Evolutionary conservation across 1,140 invertebrate genomes (phyloP).

Genomic region (Parapsyche elsis): DNA sequence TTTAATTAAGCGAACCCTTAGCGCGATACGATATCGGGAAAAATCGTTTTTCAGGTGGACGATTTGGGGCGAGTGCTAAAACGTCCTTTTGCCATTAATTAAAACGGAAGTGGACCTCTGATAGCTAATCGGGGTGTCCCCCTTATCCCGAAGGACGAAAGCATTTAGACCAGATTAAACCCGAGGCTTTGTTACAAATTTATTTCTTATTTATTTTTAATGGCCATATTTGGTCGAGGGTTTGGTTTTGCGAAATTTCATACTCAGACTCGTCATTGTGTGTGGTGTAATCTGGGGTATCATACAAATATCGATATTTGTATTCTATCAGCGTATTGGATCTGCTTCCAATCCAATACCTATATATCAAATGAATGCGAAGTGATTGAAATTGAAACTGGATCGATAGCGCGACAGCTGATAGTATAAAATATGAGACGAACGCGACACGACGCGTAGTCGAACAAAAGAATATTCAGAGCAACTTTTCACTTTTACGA

Average conservation of each 20-base stretch:
- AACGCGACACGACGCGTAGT: neutral
- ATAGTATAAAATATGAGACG: conserved; percentile 9
- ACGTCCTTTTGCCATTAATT: neutral
- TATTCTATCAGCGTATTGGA: too few species aligned
- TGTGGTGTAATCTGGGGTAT: too few species aligned
- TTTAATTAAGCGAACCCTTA: neutral
- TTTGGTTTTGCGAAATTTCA: too few species aligned
- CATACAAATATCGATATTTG: too few species aligned
- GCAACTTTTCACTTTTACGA: conserved; percentile 10
- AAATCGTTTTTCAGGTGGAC: conserved; percentile 6
- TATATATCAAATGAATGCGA: too few species aligned
- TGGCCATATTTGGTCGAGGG: too few species aligned
- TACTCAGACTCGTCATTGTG: too few species aligned
- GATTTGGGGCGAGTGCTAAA: neutral
- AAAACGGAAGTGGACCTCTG: neutral
- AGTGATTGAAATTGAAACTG: too few species aligned
- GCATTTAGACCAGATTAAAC: neutral
- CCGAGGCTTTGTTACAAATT: neutral
- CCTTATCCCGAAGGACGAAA: neutral
- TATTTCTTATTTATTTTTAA: neutral
- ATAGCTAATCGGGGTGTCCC: neutral
- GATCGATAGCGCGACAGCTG: too few species aligned
- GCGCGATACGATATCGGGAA: neutral
- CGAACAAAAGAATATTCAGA: conserved; percentile 5
- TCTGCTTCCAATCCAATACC: too few species aligned